A percentile compares a stretch with the other conserved stretches of the same genome.
Evolutionary conservation across 1,140 invertebrate species (phyloP).

Genomic region (Drosophila santomea): DNA sequence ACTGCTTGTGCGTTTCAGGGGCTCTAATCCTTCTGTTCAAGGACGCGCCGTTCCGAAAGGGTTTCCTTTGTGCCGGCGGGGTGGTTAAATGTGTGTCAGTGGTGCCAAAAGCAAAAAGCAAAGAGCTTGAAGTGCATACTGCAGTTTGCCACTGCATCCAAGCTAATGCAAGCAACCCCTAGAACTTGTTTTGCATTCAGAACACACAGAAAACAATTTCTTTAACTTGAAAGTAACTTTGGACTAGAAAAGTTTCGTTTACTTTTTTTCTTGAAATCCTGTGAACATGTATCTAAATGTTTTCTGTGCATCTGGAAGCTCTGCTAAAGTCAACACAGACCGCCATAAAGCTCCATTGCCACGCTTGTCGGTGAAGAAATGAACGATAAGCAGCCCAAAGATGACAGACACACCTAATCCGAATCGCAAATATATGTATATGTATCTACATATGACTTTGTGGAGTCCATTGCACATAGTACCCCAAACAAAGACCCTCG

Average conservation of each 20-base stretch:
- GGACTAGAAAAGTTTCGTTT: too few species aligned
- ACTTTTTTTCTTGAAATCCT: too few species aligned
- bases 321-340: slow-evolving; percentile 8
- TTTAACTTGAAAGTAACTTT: too few species aligned
- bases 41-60: slow-evolving; percentile 27
- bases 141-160: slow-evolving; percentile 20
- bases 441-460: slow-evolving; percentile 20
- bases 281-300: neutral
- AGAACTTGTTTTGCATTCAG: neutral
- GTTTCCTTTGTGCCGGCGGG: slow-evolving; percentile 5
- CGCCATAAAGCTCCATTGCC: slow-evolving; percentile 10
- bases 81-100: slow-evolving; percentile 63
- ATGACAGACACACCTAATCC: slow-evolving; percentile 36
- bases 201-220: neutral
- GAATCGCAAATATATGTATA: slow-evolving; percentile 16
- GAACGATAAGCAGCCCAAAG: slow-evolving; percentile 35
- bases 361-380: slow-evolving; percentile 5
- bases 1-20: slow-evolving; percentile 37
- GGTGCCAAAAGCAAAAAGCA: slow-evolving; percentile 46
- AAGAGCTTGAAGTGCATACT: slow-evolving; percentile 20
- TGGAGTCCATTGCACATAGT: slow-evolving; percentile 10
- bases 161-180: slow-evolving; percentile 14
- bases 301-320: neutral
- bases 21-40: slow-evolving; percentile 59
- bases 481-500: slow-evolving; percentile 21